Percentiles rank a stretch among this genome's conserved stretches.
phyloP scores from a whole-genome alignment of 1,140 invertebrate species.

The Lepidurus arcticus region DNA sequence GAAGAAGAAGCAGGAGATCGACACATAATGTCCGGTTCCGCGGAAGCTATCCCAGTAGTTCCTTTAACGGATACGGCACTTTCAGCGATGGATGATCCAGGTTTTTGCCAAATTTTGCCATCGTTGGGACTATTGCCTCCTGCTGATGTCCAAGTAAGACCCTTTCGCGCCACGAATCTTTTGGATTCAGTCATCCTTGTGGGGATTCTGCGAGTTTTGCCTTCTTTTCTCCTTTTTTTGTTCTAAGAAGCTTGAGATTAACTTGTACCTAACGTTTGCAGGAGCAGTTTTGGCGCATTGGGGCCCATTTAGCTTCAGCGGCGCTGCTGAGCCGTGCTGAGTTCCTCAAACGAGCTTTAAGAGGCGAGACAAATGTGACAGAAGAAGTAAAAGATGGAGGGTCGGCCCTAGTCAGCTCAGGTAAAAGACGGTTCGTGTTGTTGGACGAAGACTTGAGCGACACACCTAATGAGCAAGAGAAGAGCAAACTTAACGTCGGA shows the following conservation, averaged over 20 bases:
- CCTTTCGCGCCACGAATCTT: neutral
- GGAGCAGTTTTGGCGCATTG: conserved; percentile 33
- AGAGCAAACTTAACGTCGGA: neutral
- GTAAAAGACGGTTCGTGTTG: neutral
- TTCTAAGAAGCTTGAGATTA: neutral
- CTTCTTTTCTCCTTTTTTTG: neutral
- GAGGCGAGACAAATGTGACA: neutral
- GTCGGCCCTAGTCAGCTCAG: neutral
- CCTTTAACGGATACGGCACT: conserved; percentile 24
- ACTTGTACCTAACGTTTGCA: neutral
- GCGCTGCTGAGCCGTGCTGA: conserved; percentile 27
- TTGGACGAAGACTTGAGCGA: conserved; percentile 14
- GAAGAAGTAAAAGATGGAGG: neutral
- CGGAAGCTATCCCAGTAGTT: conserved; percentile 31
- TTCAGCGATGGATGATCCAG: conserved; percentile 25
- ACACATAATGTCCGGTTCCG: neutral
- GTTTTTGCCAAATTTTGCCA: conserved; percentile 28
- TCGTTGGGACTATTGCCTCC: conserved; percentile 27
- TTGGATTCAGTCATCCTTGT: neutral
- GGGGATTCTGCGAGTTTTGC: neutral
- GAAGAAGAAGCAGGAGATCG: conserved; percentile 29
- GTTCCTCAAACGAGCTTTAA: conserved; percentile 22
- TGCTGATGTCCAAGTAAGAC: conserved; percentile 26
- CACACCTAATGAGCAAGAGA: neutral
- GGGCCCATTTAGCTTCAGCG: neutral